Conservation (phyloP, 2,797 vertebrate species). For the Pelodytes ibericus region DNA sequence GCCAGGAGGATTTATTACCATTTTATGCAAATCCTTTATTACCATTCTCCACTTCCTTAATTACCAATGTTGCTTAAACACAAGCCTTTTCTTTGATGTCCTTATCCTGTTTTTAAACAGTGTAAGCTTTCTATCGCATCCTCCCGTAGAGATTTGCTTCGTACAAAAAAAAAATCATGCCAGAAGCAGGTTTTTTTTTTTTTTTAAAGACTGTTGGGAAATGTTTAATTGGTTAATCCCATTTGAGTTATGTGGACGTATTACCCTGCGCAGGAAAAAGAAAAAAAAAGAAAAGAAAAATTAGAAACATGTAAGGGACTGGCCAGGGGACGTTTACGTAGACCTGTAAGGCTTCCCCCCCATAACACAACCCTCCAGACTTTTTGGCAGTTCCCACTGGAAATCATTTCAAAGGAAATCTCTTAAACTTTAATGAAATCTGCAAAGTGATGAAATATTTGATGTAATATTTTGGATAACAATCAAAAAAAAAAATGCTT, state of each 20-base stretch:
- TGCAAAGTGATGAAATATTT: constrained; percentile 72
- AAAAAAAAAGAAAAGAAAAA: constrained; percentile 69
- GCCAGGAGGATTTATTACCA: constrained; percentile 97
- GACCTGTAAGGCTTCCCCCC: constrained; percentile 73
- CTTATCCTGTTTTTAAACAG: constrained; percentile 99
- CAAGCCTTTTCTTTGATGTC: constrained; percentile 94
- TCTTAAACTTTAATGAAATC: constrained; percentile 70
- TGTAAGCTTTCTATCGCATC: constrained; percentile 90
- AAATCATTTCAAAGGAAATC: constrained; percentile 72
- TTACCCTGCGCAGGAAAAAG: constrained; percentile 73
- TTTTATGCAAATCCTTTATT: constrained; percentile 98
- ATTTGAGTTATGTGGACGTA: constrained; percentile 83
- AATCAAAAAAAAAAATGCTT: constrained; percentile 56
- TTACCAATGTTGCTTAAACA: constrained; percentile 99
- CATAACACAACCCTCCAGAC: constrained; percentile 72
- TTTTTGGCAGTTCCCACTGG: constrained; percentile 64
- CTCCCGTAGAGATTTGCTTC: constrained; percentile 91
- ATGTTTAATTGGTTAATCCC: constrained; percentile 88
- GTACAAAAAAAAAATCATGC: constrained; percentile 91
- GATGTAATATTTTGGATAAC: constrained; percentile 68
- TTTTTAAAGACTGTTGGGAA: constrained; percentile 90
- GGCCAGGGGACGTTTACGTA: constrained; percentile 75
- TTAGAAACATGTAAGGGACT: constrained; percentile 76
- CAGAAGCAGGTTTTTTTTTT: constrained; percentile 91
- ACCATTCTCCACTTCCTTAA: constrained; percentile 96